Base-by-base conservation (phyloP, 2,888 invertebrate genomes). In the Rhyacophila evoluta region DNA sequence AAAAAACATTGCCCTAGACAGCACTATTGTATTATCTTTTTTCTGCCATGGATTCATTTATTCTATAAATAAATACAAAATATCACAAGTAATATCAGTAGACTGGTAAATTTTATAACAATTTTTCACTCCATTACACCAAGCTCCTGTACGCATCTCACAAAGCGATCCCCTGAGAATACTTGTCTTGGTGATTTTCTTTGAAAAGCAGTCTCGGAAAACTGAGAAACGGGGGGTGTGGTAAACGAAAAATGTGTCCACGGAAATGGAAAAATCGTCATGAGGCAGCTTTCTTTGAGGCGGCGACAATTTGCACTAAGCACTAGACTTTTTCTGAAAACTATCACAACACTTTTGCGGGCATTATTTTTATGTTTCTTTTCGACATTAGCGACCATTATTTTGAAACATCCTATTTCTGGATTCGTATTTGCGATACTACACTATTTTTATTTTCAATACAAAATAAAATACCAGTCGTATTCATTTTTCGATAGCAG, bases 91-190 rank as follows among this genome's bases (percentile, higher is more conserved):
- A 38, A 75, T 75, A 75, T 75, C 75, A 69, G 75, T 39, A 39
- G 75, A 76, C 70, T 73, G 72, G 67, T 73, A 77, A 73, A 77
- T 72, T 73, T 73, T 73, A 77, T 73, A 73, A 77, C 77, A 67
- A 73, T 77, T 77, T 77, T 33, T 77, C 77, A 77, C 73, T 77
- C 77, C 77, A 77, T 77, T 77, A 77, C 77, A 77, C 77, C 73
- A 39, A 33, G 37, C 69, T 73, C 15, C 38, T 29, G 69, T 69
- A 73, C 77, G 72, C 77, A 77, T 68, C 29, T 68, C 77, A 69
- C 77, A 73, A 73, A 77, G 73, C 77, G 73, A 33, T 28, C 73
- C 33, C 72, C 69, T 25, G 77, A 71, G 77, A 73, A 68, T 77
- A 77, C 77, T 73, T 73, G 77, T 77, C 77, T 67, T 73, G 72